Conservation (phyloP, 2,888 invertebrate genomes). For the Adineta ricciae region DNA sequence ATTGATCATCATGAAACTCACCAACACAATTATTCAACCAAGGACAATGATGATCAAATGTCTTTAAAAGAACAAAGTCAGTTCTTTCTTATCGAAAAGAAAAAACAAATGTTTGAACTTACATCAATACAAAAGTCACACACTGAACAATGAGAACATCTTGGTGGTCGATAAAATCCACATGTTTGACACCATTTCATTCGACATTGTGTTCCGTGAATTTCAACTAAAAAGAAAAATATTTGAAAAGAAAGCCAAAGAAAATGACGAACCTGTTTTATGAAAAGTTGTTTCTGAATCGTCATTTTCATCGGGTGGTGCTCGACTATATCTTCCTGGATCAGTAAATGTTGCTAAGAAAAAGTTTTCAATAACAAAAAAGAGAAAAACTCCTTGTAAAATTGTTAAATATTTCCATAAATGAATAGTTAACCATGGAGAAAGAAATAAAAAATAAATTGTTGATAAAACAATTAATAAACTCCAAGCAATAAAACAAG, state of each 20-base stretch:
- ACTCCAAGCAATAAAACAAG: background rate
- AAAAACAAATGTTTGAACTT: constrained; percentile 35
- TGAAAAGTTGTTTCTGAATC: background rate
- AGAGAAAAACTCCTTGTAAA: constrained; percentile 76
- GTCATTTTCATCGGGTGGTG: constrained; percentile 10
- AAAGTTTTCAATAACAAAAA: constrained; percentile 95
- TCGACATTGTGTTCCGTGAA: constrained; percentile 91
- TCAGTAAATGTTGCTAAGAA: constrained; percentile 98
- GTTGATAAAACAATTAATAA: background rate
- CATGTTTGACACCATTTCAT: constrained; percentile 99
- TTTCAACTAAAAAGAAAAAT: constrained; percentile 69
- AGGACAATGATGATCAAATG: constrained; percentile 93
- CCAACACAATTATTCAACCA: constrained; percentile 46
- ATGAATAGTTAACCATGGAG: background rate
- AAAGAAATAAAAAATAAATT: constrained; percentile 15
- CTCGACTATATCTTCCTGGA: constrained; percentile 59
- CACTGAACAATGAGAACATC: constrained; percentile 96
- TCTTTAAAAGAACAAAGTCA: constrained; percentile 63
- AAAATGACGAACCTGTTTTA: background rate
- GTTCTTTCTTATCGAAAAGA: constrained; percentile 6
- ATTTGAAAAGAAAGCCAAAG: background rate
- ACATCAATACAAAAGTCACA: constrained; percentile 80
- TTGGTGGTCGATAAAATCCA: constrained; percentile 95
- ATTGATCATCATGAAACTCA: constrained; percentile 16
- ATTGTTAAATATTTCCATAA: background rate